Conservation (phyloP, 1,140 invertebrate genomes). For the Caerostris extrusa region DNA sequence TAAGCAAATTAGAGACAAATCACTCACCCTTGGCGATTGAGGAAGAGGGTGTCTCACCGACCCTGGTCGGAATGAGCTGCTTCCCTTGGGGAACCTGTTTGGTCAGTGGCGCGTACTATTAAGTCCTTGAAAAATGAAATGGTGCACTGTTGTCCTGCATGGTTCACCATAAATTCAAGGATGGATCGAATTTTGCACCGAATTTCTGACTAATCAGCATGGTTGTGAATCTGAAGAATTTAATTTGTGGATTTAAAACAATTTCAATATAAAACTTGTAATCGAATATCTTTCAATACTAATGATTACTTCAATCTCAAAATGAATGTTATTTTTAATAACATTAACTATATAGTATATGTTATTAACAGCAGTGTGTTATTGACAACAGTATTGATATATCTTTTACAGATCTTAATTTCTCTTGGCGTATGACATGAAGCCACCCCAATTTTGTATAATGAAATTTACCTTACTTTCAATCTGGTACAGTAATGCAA, state of each 20-base stretch:
- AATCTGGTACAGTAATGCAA: no score
- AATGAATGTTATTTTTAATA: no score
- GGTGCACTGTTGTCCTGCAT: not conserved
- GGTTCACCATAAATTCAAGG: not conserved
- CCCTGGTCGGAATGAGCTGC: not conserved
- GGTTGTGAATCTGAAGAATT: not conserved
- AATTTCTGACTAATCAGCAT: not conserved
- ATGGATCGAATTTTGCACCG: not conserved
- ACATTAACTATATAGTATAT: no score
- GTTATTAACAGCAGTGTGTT: no score
- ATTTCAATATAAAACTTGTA: no score
- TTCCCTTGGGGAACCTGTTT: not conserved
- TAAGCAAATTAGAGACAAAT: conserved; percentile 70
- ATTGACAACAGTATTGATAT: no score
- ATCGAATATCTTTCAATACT: no score
- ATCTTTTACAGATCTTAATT: no score
- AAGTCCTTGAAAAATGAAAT: not conserved
- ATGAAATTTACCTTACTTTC: no score
- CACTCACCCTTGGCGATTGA: conserved; percentile 14
- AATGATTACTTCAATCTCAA: no score
- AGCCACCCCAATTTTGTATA: no score
- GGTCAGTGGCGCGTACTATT: conserved; percentile 24
- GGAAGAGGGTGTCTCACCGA: not conserved
- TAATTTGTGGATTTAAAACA: not conserved
- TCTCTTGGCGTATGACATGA: no score